Percentiles rank a stretch among this genome's conserved stretches.
phyloP scores from a whole-genome alignment of 2,797 vertebrate genomes.

The Oreortyx pictus region DNA sequence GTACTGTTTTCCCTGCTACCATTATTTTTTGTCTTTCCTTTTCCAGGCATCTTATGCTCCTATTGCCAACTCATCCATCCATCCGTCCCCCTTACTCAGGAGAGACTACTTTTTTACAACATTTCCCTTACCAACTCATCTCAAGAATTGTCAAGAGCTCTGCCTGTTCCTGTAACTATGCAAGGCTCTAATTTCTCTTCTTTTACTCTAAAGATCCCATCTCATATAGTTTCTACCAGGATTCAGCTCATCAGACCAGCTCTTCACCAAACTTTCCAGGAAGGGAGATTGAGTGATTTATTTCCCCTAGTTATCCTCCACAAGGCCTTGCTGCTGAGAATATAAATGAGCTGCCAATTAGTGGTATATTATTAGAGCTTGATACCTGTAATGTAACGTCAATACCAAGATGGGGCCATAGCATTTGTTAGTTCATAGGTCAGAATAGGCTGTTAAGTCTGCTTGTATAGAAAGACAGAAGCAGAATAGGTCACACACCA shows the following conservation, averaged over 20 bases:
- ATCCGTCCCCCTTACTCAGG: background rate
- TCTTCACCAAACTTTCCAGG: background rate
- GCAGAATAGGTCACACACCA: background rate
- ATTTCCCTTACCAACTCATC: background rate
- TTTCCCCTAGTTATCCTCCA: rapidly evolving
- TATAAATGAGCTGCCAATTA: background rate
- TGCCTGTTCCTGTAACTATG: background rate
- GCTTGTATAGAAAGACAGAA: background rate
- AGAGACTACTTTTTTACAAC: background rate
- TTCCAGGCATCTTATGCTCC: background rate
- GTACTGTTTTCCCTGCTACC: background rate
- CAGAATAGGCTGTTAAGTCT: background rate
- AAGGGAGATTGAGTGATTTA: background rate
- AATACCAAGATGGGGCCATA: background rate
- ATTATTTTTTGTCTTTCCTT: background rate
- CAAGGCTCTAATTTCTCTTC: background rate
- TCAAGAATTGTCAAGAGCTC: background rate
- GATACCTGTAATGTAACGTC: background rate
- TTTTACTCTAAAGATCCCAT: background rate
- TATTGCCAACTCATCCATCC: background rate
- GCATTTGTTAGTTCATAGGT: background rate
- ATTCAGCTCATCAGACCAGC: background rate
- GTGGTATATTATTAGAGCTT: background rate
- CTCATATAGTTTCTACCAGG: background rate
- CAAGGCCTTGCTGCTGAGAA: background rate